phyloP scores from a whole-genome alignment of 2,113 vertebrate species.

The Engraulis encrasicolus region DNA sequence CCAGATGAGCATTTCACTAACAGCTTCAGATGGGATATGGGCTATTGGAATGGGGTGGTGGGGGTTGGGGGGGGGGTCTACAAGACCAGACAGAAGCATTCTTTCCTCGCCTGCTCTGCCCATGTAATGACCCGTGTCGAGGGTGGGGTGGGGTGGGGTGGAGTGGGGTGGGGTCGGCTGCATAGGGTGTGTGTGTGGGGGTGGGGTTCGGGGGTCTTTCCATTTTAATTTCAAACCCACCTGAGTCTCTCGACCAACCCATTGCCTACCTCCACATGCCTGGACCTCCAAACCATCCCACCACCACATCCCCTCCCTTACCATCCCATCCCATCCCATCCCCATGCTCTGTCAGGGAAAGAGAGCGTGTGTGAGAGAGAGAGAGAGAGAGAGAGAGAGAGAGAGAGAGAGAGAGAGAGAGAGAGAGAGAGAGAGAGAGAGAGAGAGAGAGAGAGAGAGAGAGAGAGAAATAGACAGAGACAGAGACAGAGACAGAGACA shows the following conservation, averaged over 20 bases:
- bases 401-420: too few relatives aligned
- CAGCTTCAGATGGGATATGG: not conserved
- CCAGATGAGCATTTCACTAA: not conserved
- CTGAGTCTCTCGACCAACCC: conserved; percentile 13
- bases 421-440: too few relatives aligned
- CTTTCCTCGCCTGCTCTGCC: conserved; percentile 29
- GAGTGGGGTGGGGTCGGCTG: not conserved
- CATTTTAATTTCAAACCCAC: conserved; percentile 49
- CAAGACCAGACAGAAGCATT: not conserved
- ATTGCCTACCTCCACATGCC: conserved; percentile 20
- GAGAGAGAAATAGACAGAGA: too few relatives aligned
- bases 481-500: too few relatives aligned
- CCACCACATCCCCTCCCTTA: conserved; percentile 10
- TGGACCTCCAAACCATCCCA: not conserved
- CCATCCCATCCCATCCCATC: conserved; percentile 43
- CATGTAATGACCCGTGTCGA: conserved; percentile 56
- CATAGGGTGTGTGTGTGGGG: not conserved
- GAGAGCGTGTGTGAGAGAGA: too few relatives aligned
- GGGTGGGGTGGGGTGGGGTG: not conserved
- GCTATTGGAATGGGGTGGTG: too few relatives aligned
- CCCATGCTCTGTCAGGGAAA: conserved; percentile 20
- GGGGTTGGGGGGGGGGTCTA: too few relatives aligned
- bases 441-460: too few relatives aligned
- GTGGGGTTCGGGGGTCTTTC: conserved; percentile 54
- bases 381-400: too few relatives aligned